A percentile compares a stretch with the other conserved stretches of the same genome.
phyloP scores from a whole-genome alignment of 2,888 invertebrate genomes.

The Crepidodera aurea region DNA sequence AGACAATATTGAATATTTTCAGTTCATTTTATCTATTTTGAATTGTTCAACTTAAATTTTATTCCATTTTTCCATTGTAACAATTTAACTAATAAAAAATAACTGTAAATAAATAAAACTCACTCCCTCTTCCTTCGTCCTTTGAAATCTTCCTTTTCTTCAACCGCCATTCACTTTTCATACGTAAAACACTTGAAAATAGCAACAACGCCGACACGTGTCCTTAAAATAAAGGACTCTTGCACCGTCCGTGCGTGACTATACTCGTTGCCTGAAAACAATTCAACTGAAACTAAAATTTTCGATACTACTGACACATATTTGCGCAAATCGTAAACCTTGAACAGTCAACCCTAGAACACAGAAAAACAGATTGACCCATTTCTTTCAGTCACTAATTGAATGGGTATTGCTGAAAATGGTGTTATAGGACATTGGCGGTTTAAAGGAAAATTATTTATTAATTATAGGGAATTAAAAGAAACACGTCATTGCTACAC shows the following conservation, averaged over 20 bases:
- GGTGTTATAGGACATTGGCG: slow-evolving; percentile 11
- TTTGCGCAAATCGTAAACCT: slow-evolving; percentile 40
- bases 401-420: slow-evolving; percentile 22
- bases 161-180: slow-evolving; percentile 38
- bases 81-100: too few species aligned
- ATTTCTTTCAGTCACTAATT: slow-evolving; percentile 25
- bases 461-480: too few species aligned
- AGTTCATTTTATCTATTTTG: too few species aligned
- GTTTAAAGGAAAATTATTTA: too few species aligned
- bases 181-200: slow-evolving; percentile 17
- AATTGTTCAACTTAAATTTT: too few species aligned
- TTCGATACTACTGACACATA: slow-evolving; percentile 38
- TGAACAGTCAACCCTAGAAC: slow-evolving; percentile 34
- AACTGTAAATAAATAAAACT: slow-evolving; percentile 9
- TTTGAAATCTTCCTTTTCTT: slow-evolving; percentile 34
- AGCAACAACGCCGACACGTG: slow-evolving; percentile 19
- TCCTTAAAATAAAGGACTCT: neutral
- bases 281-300: slow-evolving; percentile 32
- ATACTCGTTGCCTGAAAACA: slow-evolving; percentile 25
- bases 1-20: too few species aligned
- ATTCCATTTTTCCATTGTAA: too few species aligned
- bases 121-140: slow-evolving; percentile 29
- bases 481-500: too few species aligned
- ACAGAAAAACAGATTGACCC: slow-evolving; percentile 16
- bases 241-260: slow-evolving; percentile 30